phyloP scores from a whole-genome alignment of 2,888 invertebrate genomes.

The Acanthopleura granulata region DNA sequence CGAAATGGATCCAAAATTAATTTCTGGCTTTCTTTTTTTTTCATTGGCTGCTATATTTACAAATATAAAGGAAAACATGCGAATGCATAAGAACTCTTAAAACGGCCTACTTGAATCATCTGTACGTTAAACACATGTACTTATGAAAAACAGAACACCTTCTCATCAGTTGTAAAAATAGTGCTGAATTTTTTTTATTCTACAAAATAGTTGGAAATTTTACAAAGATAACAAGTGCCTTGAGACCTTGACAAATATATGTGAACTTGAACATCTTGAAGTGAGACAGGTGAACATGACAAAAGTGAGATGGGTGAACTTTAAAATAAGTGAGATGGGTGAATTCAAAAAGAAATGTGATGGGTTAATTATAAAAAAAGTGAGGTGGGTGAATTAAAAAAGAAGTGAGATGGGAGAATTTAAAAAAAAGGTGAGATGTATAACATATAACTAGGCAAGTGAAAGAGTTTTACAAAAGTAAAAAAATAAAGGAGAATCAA shows the following conservation, averaged over 20 bases:
- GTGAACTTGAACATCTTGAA: no score
- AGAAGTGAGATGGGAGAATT: not conserved
- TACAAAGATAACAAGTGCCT: not conserved
- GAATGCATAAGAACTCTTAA: not conserved
- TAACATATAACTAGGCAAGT: no score
- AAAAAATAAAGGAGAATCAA: no score
- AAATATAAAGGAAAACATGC: not conserved
- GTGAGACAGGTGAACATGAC: no score
- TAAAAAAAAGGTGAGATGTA: no score
- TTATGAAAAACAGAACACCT: no score
- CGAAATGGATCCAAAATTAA: not conserved
- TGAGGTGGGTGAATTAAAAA: not conserved
- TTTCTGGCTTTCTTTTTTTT: not conserved
- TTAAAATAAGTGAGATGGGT: no score
- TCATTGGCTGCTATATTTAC: not conserved
- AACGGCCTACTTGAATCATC: not conserved
- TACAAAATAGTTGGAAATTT: slow-evolving; percentile 13
- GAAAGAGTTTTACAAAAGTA: no score
- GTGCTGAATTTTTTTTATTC: slow-evolving; percentile 15
- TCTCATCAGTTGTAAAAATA: slow-evolving; percentile 11
- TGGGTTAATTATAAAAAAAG: not conserved
- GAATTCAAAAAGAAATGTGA: no score
- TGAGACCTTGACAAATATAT: no score
- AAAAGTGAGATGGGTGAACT: no score
- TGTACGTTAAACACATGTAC: no score